These are phyloP conservation scores for Lepidurus packardi DNA, from an alignment of 1,140 invertebrate genomes.

Conservation along the genomic window DNA sequence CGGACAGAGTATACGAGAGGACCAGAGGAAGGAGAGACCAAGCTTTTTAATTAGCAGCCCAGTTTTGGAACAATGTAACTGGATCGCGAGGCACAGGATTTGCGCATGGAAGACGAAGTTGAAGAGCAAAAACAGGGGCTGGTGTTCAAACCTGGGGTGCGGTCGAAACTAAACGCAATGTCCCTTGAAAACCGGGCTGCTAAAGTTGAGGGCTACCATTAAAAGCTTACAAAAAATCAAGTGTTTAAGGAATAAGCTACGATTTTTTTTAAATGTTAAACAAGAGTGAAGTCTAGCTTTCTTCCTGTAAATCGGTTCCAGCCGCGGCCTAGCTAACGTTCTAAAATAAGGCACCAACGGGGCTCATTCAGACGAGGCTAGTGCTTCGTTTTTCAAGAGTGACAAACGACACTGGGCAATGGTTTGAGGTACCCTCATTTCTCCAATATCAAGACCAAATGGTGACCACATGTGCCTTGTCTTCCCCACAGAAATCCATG, in stretches of 20 bases:
- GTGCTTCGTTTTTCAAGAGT: not conserved
- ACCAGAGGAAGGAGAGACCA: not conserved
- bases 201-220: not conserved
- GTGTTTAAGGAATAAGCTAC: no score
- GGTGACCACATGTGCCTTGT: not conserved
- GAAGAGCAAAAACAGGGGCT: not conserved
- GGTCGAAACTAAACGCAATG: not conserved
- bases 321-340: no score
- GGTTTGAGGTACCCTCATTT: not conserved
- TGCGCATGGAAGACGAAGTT: slow-evolving; percentile 3
- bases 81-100: slow-evolving; percentile 1
- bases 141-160: not conserved
- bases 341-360: no score
- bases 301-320: no score
- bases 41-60: slow-evolving; percentile 9
- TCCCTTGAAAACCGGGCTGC: not conserved
- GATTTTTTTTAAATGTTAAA: no score
- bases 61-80: slow-evolving; percentile 1
- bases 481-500: not conserved
- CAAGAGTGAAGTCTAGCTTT: no score
- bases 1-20: not conserved
- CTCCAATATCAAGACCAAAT: not conserved
- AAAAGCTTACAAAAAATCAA: no score
- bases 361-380: no score
- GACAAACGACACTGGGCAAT: slow-evolving; percentile 8